Base-by-base conservation (phyloP, 2,888 invertebrate species). In the Capitulum mitella region DNA sequence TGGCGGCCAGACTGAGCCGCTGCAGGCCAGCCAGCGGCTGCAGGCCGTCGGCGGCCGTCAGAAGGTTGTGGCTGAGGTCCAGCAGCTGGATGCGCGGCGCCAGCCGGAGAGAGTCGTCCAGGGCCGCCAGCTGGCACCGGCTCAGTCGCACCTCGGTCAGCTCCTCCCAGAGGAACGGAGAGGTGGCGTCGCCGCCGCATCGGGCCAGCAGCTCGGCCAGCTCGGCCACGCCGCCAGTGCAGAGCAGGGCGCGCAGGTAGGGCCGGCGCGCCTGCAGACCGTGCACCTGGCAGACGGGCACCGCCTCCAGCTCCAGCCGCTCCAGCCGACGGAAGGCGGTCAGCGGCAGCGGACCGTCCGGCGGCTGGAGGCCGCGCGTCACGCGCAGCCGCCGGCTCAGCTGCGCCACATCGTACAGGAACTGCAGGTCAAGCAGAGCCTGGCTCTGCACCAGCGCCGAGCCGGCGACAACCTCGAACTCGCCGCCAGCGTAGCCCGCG, bases 61-160 rank as follows among this genome's bases (percentile, higher is more conserved):
- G 85, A 78, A 87, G 85, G 85, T 91, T 91, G 83, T 91, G 90
- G 81, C 91, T 90, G 58, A 91, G 84, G 85, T 91, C 90, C 75
- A 92, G 85, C 46, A 88, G 88, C 82, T 89, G 89, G 51, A 92
- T 84, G 86, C 88, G 89, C 77, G 91, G 90, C 26, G 88, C 88
- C 80, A 88, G 88, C 83, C 90, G 89, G 79, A 91, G 85, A 10
- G 90, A 89, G 75, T 81, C 80, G 83, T 90, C 90, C 2, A 91
- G 85, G 34, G 85, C 83, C 70, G 85, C 84, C 74, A 91, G 84
- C 81, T 85, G 86, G 84, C 90, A 90, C 82, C 89, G 88, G 77
- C 89, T 87, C 80, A 91, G 88, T 80, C 88, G 87, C 0, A 89
- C 88, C 80, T 87, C 87, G 82, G 87, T 88, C 77, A 91, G 83